phyloP scores from a whole-genome alignment of 1,140 invertebrate species.

The Solenopsis fugax region DNA sequence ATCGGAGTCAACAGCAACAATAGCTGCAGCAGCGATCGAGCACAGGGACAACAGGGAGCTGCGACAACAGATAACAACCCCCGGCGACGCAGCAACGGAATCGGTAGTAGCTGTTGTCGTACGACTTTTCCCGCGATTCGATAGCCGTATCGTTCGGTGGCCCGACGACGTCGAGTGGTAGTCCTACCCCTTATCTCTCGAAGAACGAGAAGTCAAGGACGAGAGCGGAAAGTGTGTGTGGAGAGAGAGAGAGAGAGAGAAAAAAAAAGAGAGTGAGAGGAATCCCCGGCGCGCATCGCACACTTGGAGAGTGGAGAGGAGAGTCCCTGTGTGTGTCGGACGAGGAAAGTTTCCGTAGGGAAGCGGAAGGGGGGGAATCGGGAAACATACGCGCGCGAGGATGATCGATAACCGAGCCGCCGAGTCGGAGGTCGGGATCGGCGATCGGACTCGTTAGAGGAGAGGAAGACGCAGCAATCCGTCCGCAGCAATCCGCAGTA shows the following conservation, averaged over 20 bases:
- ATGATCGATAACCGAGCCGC: conserved; percentile 48
- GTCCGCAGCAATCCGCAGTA: conserved; percentile 47
- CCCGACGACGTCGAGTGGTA: conserved; percentile 29
- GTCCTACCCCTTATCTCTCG: conserved; percentile 23
- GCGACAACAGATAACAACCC: conserved; percentile 3
- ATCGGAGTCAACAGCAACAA: background rate
- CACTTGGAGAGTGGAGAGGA: background rate
- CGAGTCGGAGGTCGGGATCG: conserved; percentile 24
- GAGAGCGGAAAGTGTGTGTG: conserved; percentile 6
- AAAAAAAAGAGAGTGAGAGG: conserved; percentile 12
- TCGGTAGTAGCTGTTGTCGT: conserved; percentile 15
- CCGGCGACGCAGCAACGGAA: conserved; percentile 22
- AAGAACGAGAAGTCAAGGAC: conserved; percentile 35
- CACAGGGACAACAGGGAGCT: background rate
- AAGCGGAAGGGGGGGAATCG: background rate
- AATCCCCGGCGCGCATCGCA: conserved; percentile 16
- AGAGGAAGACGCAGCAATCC: conserved; percentile 43
- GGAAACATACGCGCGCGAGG: conserved; percentile 42
- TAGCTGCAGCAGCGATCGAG: conserved; percentile 14
- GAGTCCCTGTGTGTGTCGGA: conserved; percentile 26
- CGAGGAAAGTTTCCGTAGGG: conserved; percentile 9
- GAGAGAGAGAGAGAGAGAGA: conserved; percentile 40
- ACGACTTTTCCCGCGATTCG: conserved; percentile 20
- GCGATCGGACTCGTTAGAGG: conserved; percentile 23
- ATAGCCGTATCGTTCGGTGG: conserved; percentile 9